Base-by-base conservation (phyloP, 2,888 invertebrate species). In the Platerodrilus igneus region DNA sequence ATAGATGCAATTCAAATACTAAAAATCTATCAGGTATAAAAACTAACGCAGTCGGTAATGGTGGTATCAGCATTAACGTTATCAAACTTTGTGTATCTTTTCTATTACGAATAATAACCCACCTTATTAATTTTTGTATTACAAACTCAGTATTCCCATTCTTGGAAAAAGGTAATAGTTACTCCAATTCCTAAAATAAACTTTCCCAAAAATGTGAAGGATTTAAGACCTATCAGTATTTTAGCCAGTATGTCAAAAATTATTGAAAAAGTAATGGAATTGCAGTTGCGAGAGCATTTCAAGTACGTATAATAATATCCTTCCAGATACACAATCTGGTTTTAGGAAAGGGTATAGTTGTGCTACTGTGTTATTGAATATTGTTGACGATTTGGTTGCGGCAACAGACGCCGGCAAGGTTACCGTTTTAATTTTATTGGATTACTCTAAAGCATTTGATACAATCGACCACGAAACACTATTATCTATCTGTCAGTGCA, bases 221-320 rank as follows among this genome's bases (percentile, higher is more conserved):
- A 60, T 18, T 37, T 53, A 5, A 26, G 57, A 4, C 57, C 59
- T 0, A 56, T 60, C 1, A 48, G 55, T 14, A 22, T 56, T 1
- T 33, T 54, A 3, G 40, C 48, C 3, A 25, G 32, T 8, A 4
- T 55, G 1, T 51, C 56, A 0, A 57, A 56, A 18, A 10, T 51
- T 0, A 9, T 56, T 0, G 52, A 57, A 29, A 48, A 41, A 22
- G 25, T 47, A 0, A 37, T 53, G 0, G 26, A 27, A 7, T 8
- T n/a, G 1, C 59, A 60, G 19, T 16, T 59, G 0, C 30, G 28
- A 1, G 11, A 18, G 1, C 53, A 46, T n/a, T n/a, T n/a, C n/a
- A n/a, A n/a, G n/a, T n/a, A n/a, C n/a, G n/a, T n/a, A n/a, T n/a
- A n/a, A n/a, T n/a, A n/a, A n/a, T n/a, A n/a, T n/a, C n/a, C n/a